Percentiles rank a stretch among this genome's conserved stretches.
Evolutionary conservation across 2,113 vertebrate genomes (phyloP).

Genomic region (Xiphophorus hellerii): DNA sequence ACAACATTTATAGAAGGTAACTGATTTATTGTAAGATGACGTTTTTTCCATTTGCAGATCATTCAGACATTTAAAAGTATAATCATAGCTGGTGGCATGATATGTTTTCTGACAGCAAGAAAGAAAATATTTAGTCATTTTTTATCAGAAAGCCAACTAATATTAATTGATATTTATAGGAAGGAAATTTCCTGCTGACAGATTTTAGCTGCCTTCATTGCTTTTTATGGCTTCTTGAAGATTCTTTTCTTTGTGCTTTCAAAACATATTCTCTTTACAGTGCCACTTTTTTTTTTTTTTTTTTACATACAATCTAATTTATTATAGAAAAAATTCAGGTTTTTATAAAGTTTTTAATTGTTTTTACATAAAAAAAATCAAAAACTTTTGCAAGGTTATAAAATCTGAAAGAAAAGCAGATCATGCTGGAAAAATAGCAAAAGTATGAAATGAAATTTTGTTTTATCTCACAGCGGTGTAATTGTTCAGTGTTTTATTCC

Average conservation of each 20-base stretch:
- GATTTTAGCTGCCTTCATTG: not conserved
- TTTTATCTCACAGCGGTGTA: not conserved
- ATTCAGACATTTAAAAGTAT: no score
- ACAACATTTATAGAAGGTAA: no score
- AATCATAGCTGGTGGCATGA: no score
- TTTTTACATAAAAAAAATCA: not conserved
- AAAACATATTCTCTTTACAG: not conserved
- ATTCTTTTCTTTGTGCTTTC: not conserved
- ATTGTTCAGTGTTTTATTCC: constrained; percentile 7
- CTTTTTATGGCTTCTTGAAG: not conserved
- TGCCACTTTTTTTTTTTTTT: not conserved
- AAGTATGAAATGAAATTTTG: not conserved
- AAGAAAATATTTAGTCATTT: no score
- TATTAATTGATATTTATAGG: no score
- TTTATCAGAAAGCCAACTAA: no score
- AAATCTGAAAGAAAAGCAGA: not conserved
- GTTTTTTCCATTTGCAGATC: no score
- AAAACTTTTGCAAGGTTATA: no score
- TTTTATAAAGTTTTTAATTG: not conserved
- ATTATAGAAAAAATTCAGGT: not conserved
- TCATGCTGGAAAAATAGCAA: not conserved
- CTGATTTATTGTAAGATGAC: no score
- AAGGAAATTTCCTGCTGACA: not conserved
- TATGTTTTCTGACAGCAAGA: no score
- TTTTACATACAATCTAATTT: not conserved